Conservation (phyloP, 2,113 vertebrate species). For the Delphinus delphis region DNA sequence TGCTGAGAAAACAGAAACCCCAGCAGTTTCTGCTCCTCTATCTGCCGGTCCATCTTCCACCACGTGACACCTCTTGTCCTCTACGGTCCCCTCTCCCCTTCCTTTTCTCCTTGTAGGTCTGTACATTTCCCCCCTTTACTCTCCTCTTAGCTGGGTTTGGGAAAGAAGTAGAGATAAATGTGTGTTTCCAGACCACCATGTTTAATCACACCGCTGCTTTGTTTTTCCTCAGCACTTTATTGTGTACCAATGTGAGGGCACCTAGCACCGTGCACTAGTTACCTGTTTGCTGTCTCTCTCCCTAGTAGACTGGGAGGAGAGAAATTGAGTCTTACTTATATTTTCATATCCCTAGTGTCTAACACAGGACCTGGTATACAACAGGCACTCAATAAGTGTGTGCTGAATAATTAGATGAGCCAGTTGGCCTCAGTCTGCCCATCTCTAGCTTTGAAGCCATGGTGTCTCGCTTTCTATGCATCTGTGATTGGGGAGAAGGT, state of each 20-base stretch:
- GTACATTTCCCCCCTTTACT: not conserved
- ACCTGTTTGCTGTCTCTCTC: not conserved
- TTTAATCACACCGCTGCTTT: not conserved
- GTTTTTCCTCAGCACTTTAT: not conserved
- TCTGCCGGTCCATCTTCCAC: not conserved
- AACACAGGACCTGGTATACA: not conserved
- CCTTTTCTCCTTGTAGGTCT: not conserved
- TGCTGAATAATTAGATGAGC: not conserved
- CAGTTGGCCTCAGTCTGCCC: not conserved
- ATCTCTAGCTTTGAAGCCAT: not conserved
- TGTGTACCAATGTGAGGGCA: not conserved
- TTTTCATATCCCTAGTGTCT: not conserved
- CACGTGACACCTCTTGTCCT: no score
- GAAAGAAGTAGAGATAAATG: not conserved
- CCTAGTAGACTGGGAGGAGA: not conserved
- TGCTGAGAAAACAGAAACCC: not conserved
- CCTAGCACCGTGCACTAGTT: not conserved
- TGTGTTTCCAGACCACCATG: not conserved
- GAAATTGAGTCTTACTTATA: not conserved
- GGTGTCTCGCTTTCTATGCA: not conserved
- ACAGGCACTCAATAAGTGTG: not conserved
- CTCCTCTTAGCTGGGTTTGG: not conserved
- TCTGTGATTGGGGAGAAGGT: not conserved
- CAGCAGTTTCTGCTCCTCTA: accelerated
- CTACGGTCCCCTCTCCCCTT: not conserved